Base-by-base conservation (phyloP, 1,140 invertebrate genomes). In the Papilio polyxenes region DNA sequence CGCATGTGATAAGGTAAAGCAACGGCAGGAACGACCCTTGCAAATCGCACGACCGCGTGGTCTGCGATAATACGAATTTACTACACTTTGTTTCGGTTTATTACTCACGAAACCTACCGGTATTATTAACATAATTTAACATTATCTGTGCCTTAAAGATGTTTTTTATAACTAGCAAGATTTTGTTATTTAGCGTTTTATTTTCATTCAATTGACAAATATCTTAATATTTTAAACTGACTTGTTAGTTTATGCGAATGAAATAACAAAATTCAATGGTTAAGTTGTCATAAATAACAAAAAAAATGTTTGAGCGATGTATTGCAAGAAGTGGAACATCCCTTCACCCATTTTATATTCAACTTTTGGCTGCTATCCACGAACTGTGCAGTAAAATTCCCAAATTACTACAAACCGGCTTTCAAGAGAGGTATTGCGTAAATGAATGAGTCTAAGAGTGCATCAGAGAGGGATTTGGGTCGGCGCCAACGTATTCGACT, bases 371-470 rank as follows among this genome's bases (percentile, higher is more conserved):
- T 77, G 5, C 75, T 48, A 77, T 77, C 75, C 75, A 77, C 20
- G 23, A 53, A 49, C 20, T 10, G 75, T 77, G 75, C 75, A 53
- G 75, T 77, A 53, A 77, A 77, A 77, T 77, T 77, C 75, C 48
- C 48, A 77, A 77, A 77, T 77, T 77, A 77, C 48, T 77, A 53
- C 75, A 77, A 77, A 77, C 49, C 11, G 48, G 53, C 49, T 77
- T 31, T 53, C 20, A 23, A 15, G 75, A 77, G 75, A 77, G 75
- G 20, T 77, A 31, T 77, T 77, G 75, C 49, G 75, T 53, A 77
- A 77, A 77, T 77, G 44, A 77, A 56, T 15, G 23, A 77, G 75
- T 31, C 75, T 49, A 53, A 76, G 53, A 76, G 75, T 76, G 75
- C 75, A 76, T 51, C 75, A 49, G 48, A 49, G 53, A 23, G 20